Percentiles rank a stretch among this genome's conserved stretches.
Evolutionary conservation across 2,113 vertebrate genomes (phyloP).

Genomic region (Gorsachius goisagi): DNA sequence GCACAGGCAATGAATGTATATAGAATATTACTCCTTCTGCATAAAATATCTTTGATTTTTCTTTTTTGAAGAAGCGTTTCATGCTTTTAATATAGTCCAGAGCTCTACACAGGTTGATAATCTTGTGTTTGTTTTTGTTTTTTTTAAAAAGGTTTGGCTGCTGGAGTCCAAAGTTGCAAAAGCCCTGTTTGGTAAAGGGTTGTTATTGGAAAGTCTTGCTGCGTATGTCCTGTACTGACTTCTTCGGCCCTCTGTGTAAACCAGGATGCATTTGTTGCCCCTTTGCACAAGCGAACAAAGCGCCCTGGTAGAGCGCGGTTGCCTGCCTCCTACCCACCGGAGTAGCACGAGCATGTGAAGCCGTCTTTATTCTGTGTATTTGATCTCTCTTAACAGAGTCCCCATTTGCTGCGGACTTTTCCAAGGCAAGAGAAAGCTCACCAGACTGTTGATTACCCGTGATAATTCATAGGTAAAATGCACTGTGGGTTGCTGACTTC

Average conservation of each 20-base stretch:
- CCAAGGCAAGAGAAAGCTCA: background rate
- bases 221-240: background rate
- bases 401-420: accelerated
- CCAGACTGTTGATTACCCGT: background rate
- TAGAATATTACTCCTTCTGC: background rate
- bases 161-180: background rate
- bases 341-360: background rate
- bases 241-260: background rate
- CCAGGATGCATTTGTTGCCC: background rate
- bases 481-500: background rate
- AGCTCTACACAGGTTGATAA: background rate
- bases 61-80: background rate
- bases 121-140: no score
- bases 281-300: background rate
- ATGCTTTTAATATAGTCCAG: background rate
- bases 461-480: background rate
- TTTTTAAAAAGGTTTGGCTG: background rate
- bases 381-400: background rate
- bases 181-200: background rate
- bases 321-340: background rate
- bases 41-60: background rate
- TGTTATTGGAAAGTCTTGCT: background rate
- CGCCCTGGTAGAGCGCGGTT: background rate
- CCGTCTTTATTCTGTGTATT: accelerated
- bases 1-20: background rate